phyloP scores from a whole-genome alignment of 1,140 invertebrate genomes.

The Nomia melanderi region DNA sequence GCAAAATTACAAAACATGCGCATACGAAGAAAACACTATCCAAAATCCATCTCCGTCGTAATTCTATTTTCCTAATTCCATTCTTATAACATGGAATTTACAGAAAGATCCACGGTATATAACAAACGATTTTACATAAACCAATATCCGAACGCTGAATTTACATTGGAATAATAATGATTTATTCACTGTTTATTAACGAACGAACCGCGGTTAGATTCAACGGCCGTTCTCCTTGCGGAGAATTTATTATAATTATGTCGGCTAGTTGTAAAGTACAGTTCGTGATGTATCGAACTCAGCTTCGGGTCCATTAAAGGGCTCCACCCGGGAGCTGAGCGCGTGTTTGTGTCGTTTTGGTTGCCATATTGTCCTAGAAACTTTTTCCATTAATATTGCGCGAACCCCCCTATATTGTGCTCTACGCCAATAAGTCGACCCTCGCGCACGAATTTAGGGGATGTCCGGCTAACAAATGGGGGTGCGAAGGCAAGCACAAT shows the following conservation, averaged over 20 bases:
- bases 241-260: conserved; percentile 45
- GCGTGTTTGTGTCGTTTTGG: conserved; percentile 27
- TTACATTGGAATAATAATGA: not conserved
- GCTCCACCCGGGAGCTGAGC: conserved; percentile 14
- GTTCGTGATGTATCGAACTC: conserved; percentile 19
- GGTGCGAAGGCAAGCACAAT: conserved; percentile 19
- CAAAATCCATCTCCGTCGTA: no score
- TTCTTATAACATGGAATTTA: no score
- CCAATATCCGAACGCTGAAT: no score
- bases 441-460: conserved; percentile 55
- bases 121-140: no score
- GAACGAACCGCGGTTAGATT: not conserved
- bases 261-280: not conserved
- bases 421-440: conserved; percentile 50
- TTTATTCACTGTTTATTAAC: not conserved
- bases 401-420: conserved; percentile 30
- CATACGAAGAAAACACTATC: no score
- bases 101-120: no score
- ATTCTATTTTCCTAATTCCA: no score
- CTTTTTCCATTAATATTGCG: conserved; percentile 53
- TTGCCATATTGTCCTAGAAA: conserved; percentile 39
- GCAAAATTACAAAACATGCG: no score
- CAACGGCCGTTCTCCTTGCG: not conserved
- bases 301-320: conserved; percentile 45
- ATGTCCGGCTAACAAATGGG: conserved; percentile 42